Conservation (phyloP, 1,140 invertebrate genomes). For the Eupristina koningsbergeri region DNA sequence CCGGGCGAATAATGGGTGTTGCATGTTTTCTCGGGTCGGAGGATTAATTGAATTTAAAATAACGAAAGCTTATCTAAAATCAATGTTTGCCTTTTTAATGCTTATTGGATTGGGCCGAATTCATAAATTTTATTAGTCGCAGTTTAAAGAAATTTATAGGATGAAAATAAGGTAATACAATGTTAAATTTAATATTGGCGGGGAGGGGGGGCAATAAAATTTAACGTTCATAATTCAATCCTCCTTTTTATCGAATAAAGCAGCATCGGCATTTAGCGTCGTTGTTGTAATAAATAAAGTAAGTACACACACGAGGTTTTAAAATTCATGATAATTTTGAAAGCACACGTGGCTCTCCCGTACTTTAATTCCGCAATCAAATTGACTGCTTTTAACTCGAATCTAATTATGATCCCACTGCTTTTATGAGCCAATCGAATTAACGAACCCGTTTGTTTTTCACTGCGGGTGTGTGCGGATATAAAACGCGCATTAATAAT, state of each 20-base stretch:
- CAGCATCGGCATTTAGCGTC: not conserved
- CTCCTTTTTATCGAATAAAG: not conserved
- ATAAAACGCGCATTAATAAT: not conserved
- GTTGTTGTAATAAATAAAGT: slow-evolving; percentile 5
- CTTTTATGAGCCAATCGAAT: slow-evolving; percentile 22
- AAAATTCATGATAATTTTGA: not conserved
- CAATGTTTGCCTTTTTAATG: not conserved
- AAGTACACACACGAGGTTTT: not conserved
- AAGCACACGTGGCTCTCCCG: not conserved
- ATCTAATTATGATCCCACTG: slow-evolving; percentile 24
- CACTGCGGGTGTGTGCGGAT: not conserved
- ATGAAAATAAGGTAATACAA: not conserved
- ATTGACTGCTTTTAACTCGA: not conserved
- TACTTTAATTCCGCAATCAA: not conserved
- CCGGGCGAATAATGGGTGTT: no score
- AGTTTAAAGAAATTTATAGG: not conserved
- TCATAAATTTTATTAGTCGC: not conserved
- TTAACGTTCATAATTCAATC: not conserved
- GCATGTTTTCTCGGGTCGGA: not conserved
- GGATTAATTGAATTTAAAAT: not conserved
- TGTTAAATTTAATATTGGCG: not conserved
- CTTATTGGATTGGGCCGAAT: not conserved
- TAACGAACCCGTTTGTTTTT: slow-evolving; percentile 19
- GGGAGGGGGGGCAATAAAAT: not conserved
- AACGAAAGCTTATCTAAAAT: not conserved